Base-by-base conservation (phyloP, 2,797 vertebrate species). In the Sebastes matsubarae region DNA sequence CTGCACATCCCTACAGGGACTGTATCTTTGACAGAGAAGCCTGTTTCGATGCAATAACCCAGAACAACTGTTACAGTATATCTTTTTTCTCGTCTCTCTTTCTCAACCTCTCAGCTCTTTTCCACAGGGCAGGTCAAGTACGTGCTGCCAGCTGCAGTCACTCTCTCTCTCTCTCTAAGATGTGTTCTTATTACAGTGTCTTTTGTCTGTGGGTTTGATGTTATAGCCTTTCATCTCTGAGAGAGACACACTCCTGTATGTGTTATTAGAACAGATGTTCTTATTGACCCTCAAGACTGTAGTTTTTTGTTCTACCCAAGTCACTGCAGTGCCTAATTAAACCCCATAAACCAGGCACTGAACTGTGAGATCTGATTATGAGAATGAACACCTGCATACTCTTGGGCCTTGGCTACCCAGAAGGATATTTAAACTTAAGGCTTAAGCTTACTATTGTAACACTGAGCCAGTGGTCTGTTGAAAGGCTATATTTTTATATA, bases 401-500 rank as follows among this genome's bases (percentile, higher is more conserved):
- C 12, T 36, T 66, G 6, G 50, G 10, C 16, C 11, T 16, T 69
- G 32, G 29, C 77, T 80, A 66, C 55, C n/a, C 34, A 74, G 14
- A 75, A 52, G 42, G 20, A 70, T 64, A 24, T 59, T 59, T n/a
- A 68, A 75, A 67, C 75, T 63, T 65, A 66, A 77, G 67, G 68
- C 57, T 92, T 82, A 83, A 89, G 59, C 57, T 84, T 76, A 75
- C 80, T 77, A 63, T 91, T 89, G 66, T 82, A 80, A 82, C 70
- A 74, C 68, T 72, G 72, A 82, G 71, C 66, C 66, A 81, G 82
- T 66, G 64, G 68, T 71, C 68, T 68, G 75, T 85, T 89, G 76
- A 86, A 89, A 89, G 68, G 85, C 74, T 89, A 84, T 86, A 87
- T 89, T 89, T 88, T 88, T 83, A 77, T 89, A 79, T 86, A 70